Evolutionary conservation across 2,797 vertebrate genomes (phyloP).

Genomic region (Clarias laeviceps): DNA sequence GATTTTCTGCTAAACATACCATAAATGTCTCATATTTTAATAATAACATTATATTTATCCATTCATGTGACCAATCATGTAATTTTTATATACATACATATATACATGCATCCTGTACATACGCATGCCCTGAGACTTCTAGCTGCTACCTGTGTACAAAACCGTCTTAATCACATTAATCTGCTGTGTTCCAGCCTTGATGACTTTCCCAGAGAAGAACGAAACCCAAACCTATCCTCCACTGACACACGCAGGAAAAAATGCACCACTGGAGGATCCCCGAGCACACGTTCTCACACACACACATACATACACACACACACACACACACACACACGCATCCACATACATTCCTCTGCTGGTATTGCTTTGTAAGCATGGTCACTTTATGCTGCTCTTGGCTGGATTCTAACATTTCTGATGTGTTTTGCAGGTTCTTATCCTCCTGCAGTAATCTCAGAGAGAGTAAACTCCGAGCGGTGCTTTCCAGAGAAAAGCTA

Average conservation of each 20-base stretch:
- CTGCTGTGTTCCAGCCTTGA: slow-evolving; percentile 66
- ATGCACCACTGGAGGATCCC: slow-evolving; percentile 48
- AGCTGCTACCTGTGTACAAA: slow-evolving; percentile 28
- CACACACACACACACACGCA: slow-evolving; percentile 24
- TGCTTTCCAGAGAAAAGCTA: not conserved
- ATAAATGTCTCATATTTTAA: not conserved
- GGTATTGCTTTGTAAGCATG: slow-evolving; percentile 47
- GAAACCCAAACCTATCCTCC: slow-evolving; percentile 43
- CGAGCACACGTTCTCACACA: not conserved
- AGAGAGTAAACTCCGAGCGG: not conserved
- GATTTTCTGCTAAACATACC: not conserved
- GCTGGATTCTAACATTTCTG: slow-evolving; percentile 4
- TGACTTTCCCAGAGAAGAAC: slow-evolving; percentile 73
- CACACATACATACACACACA: slow-evolving; percentile 14
- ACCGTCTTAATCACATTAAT: slow-evolving; percentile 9
- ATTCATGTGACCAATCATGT: not conserved
- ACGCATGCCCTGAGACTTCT: not conserved
- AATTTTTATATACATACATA: not conserved
- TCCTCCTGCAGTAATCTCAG: not conserved
- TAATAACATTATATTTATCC: not conserved
- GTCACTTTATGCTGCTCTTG: slow-evolving; percentile 27
- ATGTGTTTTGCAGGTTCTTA: slow-evolving; percentile 39
- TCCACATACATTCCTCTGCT: slow-evolving; percentile 18
- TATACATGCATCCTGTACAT: not conserved
- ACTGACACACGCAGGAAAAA: slow-evolving; percentile 56